Conservation (phyloP, 64 coral and sea anemone species). For the Cladopsammia gracilis region DNA sequence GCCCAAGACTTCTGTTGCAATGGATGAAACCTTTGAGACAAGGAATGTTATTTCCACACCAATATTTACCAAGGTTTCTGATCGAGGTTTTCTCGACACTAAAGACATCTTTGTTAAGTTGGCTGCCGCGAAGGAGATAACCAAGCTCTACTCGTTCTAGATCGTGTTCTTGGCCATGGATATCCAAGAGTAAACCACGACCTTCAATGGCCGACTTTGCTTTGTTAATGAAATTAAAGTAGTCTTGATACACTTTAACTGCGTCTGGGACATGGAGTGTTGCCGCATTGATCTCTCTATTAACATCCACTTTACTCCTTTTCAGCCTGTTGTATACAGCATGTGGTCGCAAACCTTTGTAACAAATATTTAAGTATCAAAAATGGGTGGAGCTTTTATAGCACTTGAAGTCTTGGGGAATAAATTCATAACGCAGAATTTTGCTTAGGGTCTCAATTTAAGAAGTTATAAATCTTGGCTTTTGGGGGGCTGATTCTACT, state of each 20-base stretch:
- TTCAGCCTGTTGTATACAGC: constrained; percentile 22
- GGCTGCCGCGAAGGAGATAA: neutral
- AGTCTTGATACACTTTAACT: constrained; percentile 6
- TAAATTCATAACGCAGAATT: no score
- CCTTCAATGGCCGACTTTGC: neutral
- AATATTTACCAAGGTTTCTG: constrained; percentile 14
- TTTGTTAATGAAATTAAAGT: constrained; percentile 2
- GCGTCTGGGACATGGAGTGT: constrained; percentile 34
- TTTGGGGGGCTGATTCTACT: no score
- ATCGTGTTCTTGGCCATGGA: neutral
- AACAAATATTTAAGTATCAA: neutral
- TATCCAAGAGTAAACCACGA: constrained; percentile 19
- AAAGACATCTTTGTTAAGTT: neutral
- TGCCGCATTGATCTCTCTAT: constrained; percentile 30
- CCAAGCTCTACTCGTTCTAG: constrained; percentile 8
- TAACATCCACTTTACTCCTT: constrained; percentile 19
- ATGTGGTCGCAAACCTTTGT: constrained; percentile 43
- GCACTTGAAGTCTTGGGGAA: no score
- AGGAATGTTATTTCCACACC: neutral
- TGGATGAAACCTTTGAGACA: constrained; percentile 40
- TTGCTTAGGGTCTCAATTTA: no score
- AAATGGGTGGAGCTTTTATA: no score
- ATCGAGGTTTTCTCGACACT: neutral
- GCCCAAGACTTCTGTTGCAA: constrained; percentile 39
- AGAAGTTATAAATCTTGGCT: no score